Base-by-base conservation (phyloP, 2,888 invertebrate genomes). In the Andrena fulva region DNA sequence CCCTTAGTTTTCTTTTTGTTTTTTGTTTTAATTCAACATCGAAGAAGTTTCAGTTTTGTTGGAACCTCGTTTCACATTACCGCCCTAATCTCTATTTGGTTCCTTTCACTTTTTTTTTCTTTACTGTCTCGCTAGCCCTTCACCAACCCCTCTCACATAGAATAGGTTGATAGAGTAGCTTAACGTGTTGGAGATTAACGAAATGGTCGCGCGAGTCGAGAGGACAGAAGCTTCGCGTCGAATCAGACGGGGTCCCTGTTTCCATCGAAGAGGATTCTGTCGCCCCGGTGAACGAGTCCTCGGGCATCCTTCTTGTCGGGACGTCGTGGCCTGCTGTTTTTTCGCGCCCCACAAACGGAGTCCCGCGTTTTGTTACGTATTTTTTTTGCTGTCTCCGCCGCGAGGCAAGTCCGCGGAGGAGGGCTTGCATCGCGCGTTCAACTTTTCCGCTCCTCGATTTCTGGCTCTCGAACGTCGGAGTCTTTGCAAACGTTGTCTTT, bases 81-180 rank as follows among this genome's bases (percentile, higher is more conserved):
- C 60, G 27, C 54, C 62, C 72, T 71, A 54, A 62, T 48, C 16
- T 72, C 71, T 66, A 27, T 48, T 66, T 60, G 63, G 68, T 69
- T 42, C 56, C 56, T 69, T 67, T 31, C 60, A 42, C 56, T 33
- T 60, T 72, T 73, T 64, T 84, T 56, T 63, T 75, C 48, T 79
- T 73, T 31, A 68, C 80, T 76, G 82, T 84, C 80, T 84, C 86
- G 81, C 81, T 83, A 89, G 82, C 88, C 87, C 86, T 86, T 90
- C 89, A 82, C 90, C 88, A 80, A 88, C 85, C 87, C 84, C 70
- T 89, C 85, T 89, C 81, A 88, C 88, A 88, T 90, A 90, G 91
- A 86, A 67, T 86, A 89, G 89, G 84, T 78, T 66, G 79, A 67
- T 87, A 90, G 88, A 88, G 33, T 91, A 89, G 88, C 78, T 85